These are phyloP conservation scores for Neolamprologus devosi DNA, from an alignment of 2,113 vertebrate species.

Conservation along the genomic window DNA sequence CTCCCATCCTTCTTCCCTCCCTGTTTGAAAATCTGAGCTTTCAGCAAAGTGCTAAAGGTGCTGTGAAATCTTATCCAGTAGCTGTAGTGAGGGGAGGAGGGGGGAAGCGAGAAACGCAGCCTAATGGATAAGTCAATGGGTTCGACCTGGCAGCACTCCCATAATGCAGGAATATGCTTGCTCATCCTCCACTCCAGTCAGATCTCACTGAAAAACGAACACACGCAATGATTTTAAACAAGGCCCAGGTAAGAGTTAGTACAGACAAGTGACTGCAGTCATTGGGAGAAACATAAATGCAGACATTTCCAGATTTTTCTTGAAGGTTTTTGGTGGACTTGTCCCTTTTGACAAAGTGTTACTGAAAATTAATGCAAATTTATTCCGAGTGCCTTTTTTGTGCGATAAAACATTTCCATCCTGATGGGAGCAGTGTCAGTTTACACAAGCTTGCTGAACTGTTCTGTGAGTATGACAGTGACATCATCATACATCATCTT, in stretches of 20 bases:
- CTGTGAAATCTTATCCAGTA: slow-evolving; percentile 56
- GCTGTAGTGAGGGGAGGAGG: not conserved
- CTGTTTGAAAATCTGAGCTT: slow-evolving; percentile 37
- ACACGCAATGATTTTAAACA: not conserved
- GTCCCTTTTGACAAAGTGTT: not conserved
- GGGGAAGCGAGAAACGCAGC: not conserved
- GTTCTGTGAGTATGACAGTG: not conserved
- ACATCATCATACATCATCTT: not conserved
- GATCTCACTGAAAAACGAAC: not conserved
- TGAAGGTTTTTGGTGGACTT: not conserved
- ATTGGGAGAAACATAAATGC: not conserved
- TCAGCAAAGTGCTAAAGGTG: slow-evolving; percentile 57
- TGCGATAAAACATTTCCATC: not conserved
- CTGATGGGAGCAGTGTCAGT: not conserved
- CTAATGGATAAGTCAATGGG: slow-evolving; percentile 50
- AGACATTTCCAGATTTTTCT: not conserved
- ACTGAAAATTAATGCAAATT: not conserved
- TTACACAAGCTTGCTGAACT: not conserved
- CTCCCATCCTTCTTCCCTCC: not conserved
- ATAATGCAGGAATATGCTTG: slow-evolving; percentile 41
- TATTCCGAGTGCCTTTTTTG: not conserved
- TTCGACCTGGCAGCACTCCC: slow-evolving; percentile 63
- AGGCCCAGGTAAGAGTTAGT: not conserved
- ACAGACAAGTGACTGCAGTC: not conserved
- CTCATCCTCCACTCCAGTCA: not conserved